These are phyloP conservation scores for Marisa cornuarietis DNA, from an alignment of 1,140 invertebrate genomes.

Conservation along the genomic window DNA sequence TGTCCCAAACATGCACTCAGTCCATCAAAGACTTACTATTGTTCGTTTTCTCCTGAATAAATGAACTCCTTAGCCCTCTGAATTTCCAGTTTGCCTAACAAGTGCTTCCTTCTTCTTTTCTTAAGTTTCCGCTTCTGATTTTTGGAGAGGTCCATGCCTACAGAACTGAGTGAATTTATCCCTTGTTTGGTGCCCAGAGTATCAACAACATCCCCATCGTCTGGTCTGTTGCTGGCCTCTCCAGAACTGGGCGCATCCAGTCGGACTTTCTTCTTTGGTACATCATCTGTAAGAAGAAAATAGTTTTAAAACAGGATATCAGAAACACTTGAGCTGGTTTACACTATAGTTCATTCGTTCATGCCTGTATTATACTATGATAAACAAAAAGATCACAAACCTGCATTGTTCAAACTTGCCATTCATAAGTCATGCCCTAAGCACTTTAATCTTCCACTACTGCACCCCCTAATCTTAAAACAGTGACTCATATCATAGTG, in stretches of 20 bases:
- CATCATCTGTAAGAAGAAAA: background rate
- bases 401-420: too few relatives aligned
- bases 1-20: background rate
- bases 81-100: slow-evolving; percentile 18
- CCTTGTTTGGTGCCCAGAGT: background rate
- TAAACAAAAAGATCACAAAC: too few relatives aligned
- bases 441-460: too few relatives aligned
- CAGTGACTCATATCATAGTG: too few relatives aligned
- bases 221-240: background rate
- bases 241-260: background rate
- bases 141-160: slow-evolving; percentile 16
- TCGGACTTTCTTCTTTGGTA: slow-evolving; percentile 14
- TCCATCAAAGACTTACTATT: slow-evolving; percentile 7
- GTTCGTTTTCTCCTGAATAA: slow-evolving; percentile 21
- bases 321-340: background rate
- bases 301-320: background rate
- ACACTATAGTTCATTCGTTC: too few relatives aligned
- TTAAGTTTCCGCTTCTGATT: slow-evolving; percentile 26
- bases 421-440: too few relatives aligned
- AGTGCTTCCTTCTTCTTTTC: slow-evolving; percentile 13
- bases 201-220: background rate
- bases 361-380: too few relatives aligned
- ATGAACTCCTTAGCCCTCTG: slow-evolving; percentile 22
- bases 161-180: slow-evolving; percentile 14
- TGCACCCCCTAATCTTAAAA: too few relatives aligned